phyloP scores from a whole-genome alignment of 2,888 invertebrate species.

The Drosophila formosana region DNA sequence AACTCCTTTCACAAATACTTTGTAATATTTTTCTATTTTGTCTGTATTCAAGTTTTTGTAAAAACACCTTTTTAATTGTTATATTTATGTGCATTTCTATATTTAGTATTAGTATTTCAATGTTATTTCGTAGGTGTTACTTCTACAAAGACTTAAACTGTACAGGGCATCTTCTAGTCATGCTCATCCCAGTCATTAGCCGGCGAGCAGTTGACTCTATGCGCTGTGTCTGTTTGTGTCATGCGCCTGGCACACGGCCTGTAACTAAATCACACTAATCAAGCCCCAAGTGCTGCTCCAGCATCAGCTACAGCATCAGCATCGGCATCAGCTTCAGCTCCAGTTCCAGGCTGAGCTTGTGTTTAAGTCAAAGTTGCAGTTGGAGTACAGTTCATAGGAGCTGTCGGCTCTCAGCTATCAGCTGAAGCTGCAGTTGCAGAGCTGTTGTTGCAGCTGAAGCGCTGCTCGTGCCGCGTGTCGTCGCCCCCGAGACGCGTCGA shows the following conservation, averaged over 20 bases:
- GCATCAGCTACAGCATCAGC: constrained; percentile 30
- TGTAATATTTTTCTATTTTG: no score
- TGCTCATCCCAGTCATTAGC: constrained; percentile 1
- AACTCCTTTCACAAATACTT: no score
- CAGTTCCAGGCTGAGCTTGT: constrained; percentile 2
- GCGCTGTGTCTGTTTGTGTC: constrained; percentile 58
- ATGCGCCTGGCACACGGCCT: constrained; percentile 80
- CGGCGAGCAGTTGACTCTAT: constrained; percentile 19
- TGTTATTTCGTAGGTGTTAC: no score
- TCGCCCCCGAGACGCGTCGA: constrained; percentile 66
- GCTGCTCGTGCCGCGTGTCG: constrained; percentile 74
- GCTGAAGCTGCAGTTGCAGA: constrained; percentile 41
- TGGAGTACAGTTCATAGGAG: constrained; percentile 1
- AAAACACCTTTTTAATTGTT: no score
- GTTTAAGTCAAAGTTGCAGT: constrained; percentile 19
- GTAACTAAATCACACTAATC: constrained; percentile 80
- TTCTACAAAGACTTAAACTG: no score
- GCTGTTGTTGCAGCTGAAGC: constrained; percentile 45
- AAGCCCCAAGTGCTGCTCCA: constrained; percentile 75
- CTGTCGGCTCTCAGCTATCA: constrained; percentile 47
- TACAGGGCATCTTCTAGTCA: constrained; percentile 3
- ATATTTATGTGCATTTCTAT: no score
- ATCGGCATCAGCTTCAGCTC: constrained; percentile 17
- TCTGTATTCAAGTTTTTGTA: no score
- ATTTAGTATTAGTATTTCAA: no score